Conservation (phyloP, 2,888 invertebrate species). For the Muscina levida region DNA sequence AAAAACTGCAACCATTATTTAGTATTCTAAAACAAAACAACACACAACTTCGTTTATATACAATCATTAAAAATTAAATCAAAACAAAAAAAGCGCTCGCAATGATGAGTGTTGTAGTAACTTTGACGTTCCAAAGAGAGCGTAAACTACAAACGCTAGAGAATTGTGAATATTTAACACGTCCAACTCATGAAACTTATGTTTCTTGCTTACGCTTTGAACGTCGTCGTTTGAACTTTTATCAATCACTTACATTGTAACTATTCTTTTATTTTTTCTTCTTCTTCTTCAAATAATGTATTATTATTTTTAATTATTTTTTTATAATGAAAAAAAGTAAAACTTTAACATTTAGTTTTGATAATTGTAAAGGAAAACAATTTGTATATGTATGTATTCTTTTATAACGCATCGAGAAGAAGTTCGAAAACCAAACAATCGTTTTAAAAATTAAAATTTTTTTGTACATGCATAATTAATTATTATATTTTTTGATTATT, state of each 20-base stretch:
- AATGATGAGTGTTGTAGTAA: too few relatives aligned
- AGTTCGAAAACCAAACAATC: slow-evolving; percentile 39
- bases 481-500: slow-evolving; percentile 27
- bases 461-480: slow-evolving; percentile 9
- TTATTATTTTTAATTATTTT: slow-evolving; percentile 64
- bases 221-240: not conserved
- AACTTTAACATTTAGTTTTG: slow-evolving; percentile 14
- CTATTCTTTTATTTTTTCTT: slow-evolving; percentile 4
- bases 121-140: not conserved
- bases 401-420: slow-evolving; percentile 11
- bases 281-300: slow-evolving; percentile 41
- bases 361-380: slow-evolving; percentile 39
- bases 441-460: slow-evolving; percentile 16
- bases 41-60: slow-evolving; percentile 8
- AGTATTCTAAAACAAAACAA: slow-evolving; percentile 7
- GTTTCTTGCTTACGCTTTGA: too few relatives aligned
- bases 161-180: not conserved
- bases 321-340: slow-evolving; percentile 40
- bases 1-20: slow-evolving; percentile 26
- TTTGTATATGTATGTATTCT: slow-evolving; percentile 14
- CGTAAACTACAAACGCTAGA: not conserved
- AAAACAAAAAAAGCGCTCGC: too few relatives aligned
- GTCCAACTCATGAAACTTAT: slow-evolving; percentile 1
- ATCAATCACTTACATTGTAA: too few relatives aligned
- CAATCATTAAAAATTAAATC: not conserved